Evolutionary conservation across 1,140 invertebrate species (phyloP).

Genomic region (Aporrectodea caliginosa): DNA sequence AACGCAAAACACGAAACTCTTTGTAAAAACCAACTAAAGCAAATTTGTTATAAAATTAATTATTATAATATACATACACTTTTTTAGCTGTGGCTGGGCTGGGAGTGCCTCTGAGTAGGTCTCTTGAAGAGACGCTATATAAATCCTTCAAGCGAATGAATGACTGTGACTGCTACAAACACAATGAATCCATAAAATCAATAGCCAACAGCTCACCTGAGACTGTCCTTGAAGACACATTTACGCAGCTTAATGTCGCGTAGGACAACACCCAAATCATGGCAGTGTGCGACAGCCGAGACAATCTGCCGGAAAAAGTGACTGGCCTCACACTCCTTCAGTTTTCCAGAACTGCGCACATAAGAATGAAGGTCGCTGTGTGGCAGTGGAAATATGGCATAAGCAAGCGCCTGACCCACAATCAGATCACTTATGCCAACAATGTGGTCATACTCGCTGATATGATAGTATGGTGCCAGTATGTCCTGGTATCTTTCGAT

Average conservation of each 20-base stretch:
- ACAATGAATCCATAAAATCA: too few relatives aligned
- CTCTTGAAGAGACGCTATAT: too few relatives aligned
- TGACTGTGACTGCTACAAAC: too few relatives aligned
- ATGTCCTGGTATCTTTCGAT: constrained; percentile 62
- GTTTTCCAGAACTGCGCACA: constrained; percentile 74
- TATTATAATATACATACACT: too few relatives aligned
- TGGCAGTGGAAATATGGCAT: constrained; percentile 67
- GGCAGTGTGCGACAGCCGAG: constrained; percentile 81
- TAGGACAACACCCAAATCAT: constrained; percentile 85
- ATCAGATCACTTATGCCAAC: constrained; percentile 70
- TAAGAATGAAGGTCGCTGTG: constrained; percentile 80
- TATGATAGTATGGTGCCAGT: constrained; percentile 67
- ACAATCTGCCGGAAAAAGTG: constrained; percentile 82
- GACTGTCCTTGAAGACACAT: constrained; percentile 88
- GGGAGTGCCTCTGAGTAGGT: too few relatives aligned
- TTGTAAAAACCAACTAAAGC: too few relatives aligned
- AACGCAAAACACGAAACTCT: too few relatives aligned
- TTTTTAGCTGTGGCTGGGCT: too few relatives aligned
- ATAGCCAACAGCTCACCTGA: constrained; percentile 77
- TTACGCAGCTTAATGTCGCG: constrained; percentile 93
- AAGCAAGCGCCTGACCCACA: constrained; percentile 66
- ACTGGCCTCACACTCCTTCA: constrained; percentile 79
- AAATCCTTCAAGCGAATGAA: too few relatives aligned
- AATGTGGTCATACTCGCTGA: constrained; percentile 67
- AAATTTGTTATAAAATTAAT: too few relatives aligned